These are phyloP conservation scores for Lithodes maja DNA, from an alignment of 2,888 invertebrate genomes.

Conservation along the genomic window DNA sequence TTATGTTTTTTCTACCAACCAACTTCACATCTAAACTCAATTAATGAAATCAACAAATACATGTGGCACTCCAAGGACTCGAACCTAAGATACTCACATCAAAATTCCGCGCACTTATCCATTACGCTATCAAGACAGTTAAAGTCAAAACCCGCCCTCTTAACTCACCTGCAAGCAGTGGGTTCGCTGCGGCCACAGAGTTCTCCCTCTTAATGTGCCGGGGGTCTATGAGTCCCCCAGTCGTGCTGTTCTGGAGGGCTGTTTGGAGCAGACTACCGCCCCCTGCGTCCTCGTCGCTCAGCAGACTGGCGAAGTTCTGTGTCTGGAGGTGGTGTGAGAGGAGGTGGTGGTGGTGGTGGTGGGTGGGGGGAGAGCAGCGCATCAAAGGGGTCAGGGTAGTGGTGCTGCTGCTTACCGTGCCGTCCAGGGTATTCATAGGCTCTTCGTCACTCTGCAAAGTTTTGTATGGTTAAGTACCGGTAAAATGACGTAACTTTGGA, in stretches of 20 bases:
- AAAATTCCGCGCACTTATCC: no score
- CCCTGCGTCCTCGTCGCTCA: constrained; percentile 65
- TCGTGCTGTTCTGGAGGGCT: constrained; percentile 70
- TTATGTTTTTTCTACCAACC: no score
- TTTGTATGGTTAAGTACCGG: no score
- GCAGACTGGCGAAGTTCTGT: constrained; percentile 64
- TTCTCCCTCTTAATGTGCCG: constrained; percentile 64
- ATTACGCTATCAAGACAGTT: no score
- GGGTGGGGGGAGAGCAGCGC: constrained; percentile 30
- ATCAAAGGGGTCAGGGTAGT: constrained; percentile 44
- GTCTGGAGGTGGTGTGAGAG: background rate
- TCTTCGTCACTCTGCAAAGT: constrained; percentile 57
- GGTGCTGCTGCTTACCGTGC: constrained; percentile 40
- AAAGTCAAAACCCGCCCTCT: background rate
- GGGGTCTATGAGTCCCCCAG: constrained; percentile 53
- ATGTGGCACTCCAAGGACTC: no score
- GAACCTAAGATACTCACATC: no score
- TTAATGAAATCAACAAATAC: no score
- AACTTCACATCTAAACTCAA: no score
- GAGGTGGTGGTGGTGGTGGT: constrained; percentile 39
- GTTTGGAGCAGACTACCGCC: constrained; percentile 74
- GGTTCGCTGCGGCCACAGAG: constrained; percentile 64
- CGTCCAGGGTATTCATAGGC: constrained; percentile 49
- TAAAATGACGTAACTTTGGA: no score
- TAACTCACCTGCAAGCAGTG: constrained; percentile 62